Percentiles rank a stretch among this genome's conserved stretches.
Evolutionary conservation across 2,888 invertebrate species (phyloP).

Genomic region (Synanthedon andrenaeformis): DNA sequence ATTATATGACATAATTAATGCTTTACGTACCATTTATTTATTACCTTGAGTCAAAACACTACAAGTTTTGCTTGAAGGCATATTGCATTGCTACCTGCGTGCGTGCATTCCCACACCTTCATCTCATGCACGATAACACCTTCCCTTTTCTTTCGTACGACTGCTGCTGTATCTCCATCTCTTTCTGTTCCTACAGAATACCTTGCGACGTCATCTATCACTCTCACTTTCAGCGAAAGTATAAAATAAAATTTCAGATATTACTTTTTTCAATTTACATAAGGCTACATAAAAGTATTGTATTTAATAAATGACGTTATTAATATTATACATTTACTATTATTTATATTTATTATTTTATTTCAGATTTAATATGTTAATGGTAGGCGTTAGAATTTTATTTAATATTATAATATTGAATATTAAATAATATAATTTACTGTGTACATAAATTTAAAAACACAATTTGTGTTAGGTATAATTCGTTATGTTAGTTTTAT

Average conservation of each 20-base stretch:
- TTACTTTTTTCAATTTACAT: neutral
- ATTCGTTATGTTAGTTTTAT: too few relatives aligned
- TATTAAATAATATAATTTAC: too few relatives aligned
- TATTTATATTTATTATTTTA: too few relatives aligned
- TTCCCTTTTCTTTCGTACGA: constrained; percentile 21
- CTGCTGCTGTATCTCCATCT: constrained; percentile 12
- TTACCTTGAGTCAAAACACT: constrained; percentile 14
- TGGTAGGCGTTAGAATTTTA: too few relatives aligned
- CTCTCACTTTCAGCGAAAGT: constrained; percentile 59
- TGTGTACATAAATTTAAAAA: too few relatives aligned
- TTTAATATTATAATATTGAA: too few relatives aligned
- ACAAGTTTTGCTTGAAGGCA: constrained; percentile 21
- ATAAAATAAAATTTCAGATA: constrained; percentile 26
- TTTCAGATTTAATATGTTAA: too few relatives aligned
- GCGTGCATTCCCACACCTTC: constrained; percentile 52
- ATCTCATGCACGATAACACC: constrained; percentile 18
- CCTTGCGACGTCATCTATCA: constrained; percentile 61
- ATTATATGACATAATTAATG: neutral
- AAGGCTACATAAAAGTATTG: neutral
- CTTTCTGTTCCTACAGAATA: constrained; percentile 24
- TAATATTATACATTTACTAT: too few relatives aligned
- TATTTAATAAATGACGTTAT: too few relatives aligned
- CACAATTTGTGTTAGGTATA: too few relatives aligned
- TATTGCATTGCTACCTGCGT: constrained; percentile 53
- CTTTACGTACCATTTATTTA: neutral